Conservation (phyloP, 2,888 invertebrate species). For the Agrochola lychnidis region DNA sequence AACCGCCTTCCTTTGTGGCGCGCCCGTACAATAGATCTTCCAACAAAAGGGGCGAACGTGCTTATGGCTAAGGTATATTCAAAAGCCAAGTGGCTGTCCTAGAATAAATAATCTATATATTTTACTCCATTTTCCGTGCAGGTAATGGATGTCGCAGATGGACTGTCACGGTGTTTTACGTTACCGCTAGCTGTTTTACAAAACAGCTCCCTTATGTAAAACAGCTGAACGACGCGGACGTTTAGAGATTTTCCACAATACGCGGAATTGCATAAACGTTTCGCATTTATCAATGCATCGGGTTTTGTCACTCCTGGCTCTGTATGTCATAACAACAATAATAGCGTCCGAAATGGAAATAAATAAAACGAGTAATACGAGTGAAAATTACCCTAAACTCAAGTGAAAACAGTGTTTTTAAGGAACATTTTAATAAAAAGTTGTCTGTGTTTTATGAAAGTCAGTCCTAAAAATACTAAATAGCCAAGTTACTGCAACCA, state of each 20-base stretch:
- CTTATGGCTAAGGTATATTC: slow-evolving; percentile 11
- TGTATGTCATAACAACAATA: background rate
- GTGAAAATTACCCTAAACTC: too few relatives aligned
- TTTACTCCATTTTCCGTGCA: background rate
- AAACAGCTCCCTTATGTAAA: background rate
- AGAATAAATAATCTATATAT: background rate
- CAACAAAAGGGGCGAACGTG: slow-evolving; percentile 30
- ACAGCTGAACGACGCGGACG: background rate
- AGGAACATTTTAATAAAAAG: too few relatives aligned
- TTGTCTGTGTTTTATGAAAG: too few relatives aligned
- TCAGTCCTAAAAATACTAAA: too few relatives aligned
- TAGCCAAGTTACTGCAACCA: too few relatives aligned
- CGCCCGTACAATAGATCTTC: slow-evolving; percentile 20
- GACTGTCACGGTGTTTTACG: background rate
- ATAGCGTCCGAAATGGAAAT: background rate
- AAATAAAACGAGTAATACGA: background rate
- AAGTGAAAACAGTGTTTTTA: too few relatives aligned
- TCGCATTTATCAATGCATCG: background rate
- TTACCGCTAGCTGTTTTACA: background rate
- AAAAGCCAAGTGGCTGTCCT: slow-evolving; percentile 11
- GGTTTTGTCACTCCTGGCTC: background rate
- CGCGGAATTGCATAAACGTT: background rate
- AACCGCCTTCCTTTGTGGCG: slow-evolving; percentile 26
- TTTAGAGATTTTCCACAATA: background rate
- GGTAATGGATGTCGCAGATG: background rate